A percentile compares a stretch with the other conserved stretches of the same genome.
These are phyloP conservation scores for Porphyrio hochstetteri DNA, from an alignment of 2,113 vertebrate species.

Conservation along the genomic window DNA sequence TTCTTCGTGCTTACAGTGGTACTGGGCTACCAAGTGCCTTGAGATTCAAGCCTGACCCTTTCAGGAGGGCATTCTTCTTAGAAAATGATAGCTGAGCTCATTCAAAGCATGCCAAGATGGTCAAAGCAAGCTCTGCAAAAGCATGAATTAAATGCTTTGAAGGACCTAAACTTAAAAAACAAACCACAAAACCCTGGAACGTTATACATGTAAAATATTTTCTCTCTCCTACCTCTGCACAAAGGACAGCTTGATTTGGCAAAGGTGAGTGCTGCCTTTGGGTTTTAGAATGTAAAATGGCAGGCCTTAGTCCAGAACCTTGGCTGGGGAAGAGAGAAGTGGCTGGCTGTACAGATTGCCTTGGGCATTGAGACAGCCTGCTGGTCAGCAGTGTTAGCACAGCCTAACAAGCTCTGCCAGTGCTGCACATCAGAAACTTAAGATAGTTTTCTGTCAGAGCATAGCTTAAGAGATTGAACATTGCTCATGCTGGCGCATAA, in stretches of 20 bases:
- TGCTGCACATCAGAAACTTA: accelerated
- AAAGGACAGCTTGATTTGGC: not conserved
- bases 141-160: not conserved
- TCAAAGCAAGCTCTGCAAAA: not conserved
- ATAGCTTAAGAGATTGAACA: not conserved
- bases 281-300: not conserved
- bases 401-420: not conserved
- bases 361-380: not conserved
- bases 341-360: not conserved
- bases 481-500: not conserved
- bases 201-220: not conserved
- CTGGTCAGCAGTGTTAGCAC: not conserved
- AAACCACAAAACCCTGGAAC: not conserved
- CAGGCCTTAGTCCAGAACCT: not conserved
- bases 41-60: not conserved
- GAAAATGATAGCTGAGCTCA: not conserved
- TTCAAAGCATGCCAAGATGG: not conserved
- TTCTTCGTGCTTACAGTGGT: not conserved
- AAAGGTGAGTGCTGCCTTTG: not conserved
- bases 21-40: not conserved
- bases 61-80: not conserved
- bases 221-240: not conserved
- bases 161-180: not conserved
- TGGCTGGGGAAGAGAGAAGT: not conserved
- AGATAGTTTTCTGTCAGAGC: not conserved